Evolutionary conservation across 2,113 vertebrate species (phyloP).

Genomic region (Hippocampus zosterae): DNA sequence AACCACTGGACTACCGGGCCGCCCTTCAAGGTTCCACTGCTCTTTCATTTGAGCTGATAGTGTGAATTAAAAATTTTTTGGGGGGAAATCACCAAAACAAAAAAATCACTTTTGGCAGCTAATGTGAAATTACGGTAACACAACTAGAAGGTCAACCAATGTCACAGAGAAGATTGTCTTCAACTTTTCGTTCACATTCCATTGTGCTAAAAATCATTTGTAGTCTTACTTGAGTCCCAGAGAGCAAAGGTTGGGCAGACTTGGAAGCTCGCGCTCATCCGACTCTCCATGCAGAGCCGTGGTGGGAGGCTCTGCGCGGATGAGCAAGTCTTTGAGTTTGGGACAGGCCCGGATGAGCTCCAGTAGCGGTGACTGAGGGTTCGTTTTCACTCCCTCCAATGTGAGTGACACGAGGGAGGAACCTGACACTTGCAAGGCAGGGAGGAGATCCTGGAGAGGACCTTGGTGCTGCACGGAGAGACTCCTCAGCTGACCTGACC

Average conservation of each 20-base stretch:
- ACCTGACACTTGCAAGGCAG: conserved; percentile 47
- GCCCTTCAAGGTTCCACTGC: no score
- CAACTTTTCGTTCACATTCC: not conserved
- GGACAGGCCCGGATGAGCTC: conserved; percentile 61
- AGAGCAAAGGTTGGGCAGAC: conserved; percentile 58
- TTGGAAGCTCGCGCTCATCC: conserved; percentile 34
- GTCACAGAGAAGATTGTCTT: not conserved
- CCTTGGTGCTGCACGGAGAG: conserved; percentile 57
- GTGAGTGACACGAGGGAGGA: conserved; percentile 60
- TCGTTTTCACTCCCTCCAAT: conserved; percentile 67
- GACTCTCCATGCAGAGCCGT: conserved; percentile 7
- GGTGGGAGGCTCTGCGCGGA: conserved; percentile 56
- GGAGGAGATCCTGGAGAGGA: conserved; percentile 47
- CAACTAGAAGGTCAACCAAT: no score
- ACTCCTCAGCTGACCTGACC: conserved; percentile 54
- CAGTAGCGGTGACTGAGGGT: conserved; percentile 43
- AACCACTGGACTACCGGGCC: no score
- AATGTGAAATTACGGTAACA: no score
- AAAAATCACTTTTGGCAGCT: no score
- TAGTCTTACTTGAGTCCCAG: conserved; percentile 65
- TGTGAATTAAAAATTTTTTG: no score
- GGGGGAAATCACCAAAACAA: no score
- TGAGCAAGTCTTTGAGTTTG: conserved; percentile 55
- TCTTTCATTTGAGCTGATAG: no score
- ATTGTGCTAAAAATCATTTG: not conserved